phyloP scores from a whole-genome alignment of 2,797 vertebrate genomes.

The Allobates femoralis region DNA sequence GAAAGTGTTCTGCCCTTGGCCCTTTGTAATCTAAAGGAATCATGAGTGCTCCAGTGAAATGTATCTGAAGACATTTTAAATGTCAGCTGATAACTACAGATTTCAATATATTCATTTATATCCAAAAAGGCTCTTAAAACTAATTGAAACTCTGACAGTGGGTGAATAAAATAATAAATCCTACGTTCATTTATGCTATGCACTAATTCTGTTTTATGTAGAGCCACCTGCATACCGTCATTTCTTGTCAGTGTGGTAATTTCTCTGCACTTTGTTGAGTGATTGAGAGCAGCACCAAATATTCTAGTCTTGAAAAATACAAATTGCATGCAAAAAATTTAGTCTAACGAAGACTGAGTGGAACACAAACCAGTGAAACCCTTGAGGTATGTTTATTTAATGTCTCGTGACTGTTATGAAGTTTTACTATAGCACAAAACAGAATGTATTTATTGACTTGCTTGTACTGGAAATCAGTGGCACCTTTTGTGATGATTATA shows the following conservation, averaged over 20 bases:
- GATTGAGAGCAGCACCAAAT: slow-evolving; percentile 18
- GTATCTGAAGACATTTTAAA: background rate
- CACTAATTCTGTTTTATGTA: slow-evolving; percentile 16
- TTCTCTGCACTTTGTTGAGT: background rate
- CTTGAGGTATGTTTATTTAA: slow-evolving; percentile 1
- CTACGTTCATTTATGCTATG: background rate
- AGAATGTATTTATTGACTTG: background rate
- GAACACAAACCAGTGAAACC: background rate
- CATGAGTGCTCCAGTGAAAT: background rate
- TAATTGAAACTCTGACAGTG: background rate
- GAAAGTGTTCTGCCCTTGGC: background rate
- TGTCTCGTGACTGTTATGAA: background rate
- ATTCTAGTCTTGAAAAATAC: background rate
- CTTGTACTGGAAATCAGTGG: background rate
- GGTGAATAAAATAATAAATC: background rate
- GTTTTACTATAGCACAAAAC: background rate
- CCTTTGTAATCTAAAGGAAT: background rate
- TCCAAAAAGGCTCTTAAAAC: background rate
- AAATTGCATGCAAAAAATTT: background rate
- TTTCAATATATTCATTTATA: background rate
- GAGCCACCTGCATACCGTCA: background rate
- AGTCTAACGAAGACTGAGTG: background rate
- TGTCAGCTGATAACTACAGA: background rate
- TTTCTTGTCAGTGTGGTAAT: background rate
- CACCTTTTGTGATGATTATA: background rate